Evolutionary conservation across 1,140 invertebrate species (phyloP), one percentile per base, ranked within the genome.

Genomic region (Belonocnema kinseyi): DNA sequence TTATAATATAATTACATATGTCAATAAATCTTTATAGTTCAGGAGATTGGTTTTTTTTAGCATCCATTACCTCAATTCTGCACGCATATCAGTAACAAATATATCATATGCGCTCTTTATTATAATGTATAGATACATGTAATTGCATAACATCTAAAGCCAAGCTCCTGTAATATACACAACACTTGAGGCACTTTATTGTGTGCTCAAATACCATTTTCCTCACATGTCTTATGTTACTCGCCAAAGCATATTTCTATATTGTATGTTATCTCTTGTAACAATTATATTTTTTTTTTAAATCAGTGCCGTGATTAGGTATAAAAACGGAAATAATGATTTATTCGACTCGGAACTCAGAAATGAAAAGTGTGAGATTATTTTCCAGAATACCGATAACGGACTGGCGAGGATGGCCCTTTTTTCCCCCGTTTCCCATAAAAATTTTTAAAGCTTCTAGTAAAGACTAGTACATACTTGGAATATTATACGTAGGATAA

Each of bases 161-260:
- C 88, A 90, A 89, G 87, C 88, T 89, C 87, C 86, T 87, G 85
- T 90, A 91, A 91, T 91, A 90, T 91, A 90, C 90, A 91, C 86
- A 90, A 90, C 90, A 90, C 88, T 91, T 90, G 90, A 91, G 90
- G 90, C 90, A 91, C 90, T 91, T 91, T 89, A 88, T 90, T 90
- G 83, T 88, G 90, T 91, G 90, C 90, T 91, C 90, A 91, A 91
- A 90, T 89, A 90, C 84, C 83, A 87, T 87, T 85, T 86, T 86
- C 86, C 83, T 85, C 81, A 85, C 83, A 85, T 85, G 82, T 85
- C 83, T 85, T 88, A 85, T 85, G 82, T 88, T 88, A 87, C 83
- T 87, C 85, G 88, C 87, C 86, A 88, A 90, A 91, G 89, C 89
- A 90, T 88, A 88, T 86, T 85, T 86, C 86, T 89, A 88, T 87